Evolutionary conservation across 2,888 invertebrate genomes (phyloP).

Genomic region (Lepidochrysops patricia): DNA sequence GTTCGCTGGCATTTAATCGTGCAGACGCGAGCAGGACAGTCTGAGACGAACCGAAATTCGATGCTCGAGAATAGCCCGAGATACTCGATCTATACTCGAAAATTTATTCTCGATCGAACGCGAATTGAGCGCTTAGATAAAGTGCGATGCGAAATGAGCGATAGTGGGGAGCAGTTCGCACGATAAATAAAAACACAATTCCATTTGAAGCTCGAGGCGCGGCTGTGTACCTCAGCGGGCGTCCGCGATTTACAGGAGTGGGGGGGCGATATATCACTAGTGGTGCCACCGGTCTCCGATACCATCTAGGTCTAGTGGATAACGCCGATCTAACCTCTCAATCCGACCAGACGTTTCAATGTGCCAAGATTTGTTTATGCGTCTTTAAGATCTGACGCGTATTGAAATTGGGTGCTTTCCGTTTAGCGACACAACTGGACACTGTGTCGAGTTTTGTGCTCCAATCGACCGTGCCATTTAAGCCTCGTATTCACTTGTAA

Average conservation of each 20-base stretch:
- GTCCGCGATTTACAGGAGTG: slow-evolving; percentile 73
- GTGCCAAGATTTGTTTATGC: neutral
- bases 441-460: too few relatives aligned
- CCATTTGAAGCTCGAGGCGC: slow-evolving; percentile 67
- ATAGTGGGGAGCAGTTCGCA: slow-evolving; percentile 68
- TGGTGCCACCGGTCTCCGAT: slow-evolving; percentile 66
- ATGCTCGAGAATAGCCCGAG: too few relatives aligned
- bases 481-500: too few relatives aligned
- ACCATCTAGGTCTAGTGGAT: slow-evolving; percentile 47
- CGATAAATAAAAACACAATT: slow-evolving; percentile 75
- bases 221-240: slow-evolving; percentile 74
- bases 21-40: too few relatives aligned
- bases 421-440: too few relatives aligned
- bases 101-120: neutral
- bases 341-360: slow-evolving; percentile 11
- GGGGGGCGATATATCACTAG: slow-evolving; percentile 72
- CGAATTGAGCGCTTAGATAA: slow-evolving; percentile 37
- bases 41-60: too few relatives aligned
- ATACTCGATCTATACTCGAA: too few relatives aligned
- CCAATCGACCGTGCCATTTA: too few relatives aligned
- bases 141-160: slow-evolving; percentile 67
- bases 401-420: too few relatives aligned
- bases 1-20: too few relatives aligned
- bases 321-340: slow-evolving; percentile 40
- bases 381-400: neutral